Base-by-base conservation (phyloP, 2,888 invertebrate genomes). In the Meghimatium bilineatum region DNA sequence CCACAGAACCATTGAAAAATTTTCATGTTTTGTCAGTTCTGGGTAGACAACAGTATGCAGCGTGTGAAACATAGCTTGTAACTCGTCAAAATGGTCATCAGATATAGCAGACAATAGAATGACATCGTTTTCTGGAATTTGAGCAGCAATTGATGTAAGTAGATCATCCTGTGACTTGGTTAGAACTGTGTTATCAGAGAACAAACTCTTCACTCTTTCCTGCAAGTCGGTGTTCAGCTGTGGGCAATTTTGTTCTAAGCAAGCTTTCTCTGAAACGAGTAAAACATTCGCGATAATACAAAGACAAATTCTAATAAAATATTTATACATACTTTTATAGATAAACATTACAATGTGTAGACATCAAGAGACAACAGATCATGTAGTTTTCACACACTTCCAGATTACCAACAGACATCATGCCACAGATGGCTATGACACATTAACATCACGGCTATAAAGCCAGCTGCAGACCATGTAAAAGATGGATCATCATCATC, bases 41-140 rank as follows among this genome's bases (percentile, higher is more conserved):
- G 81, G 81, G 32, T 63, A 81, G 32, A 81, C 81, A 8, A 74
- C 29, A 12, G 26, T 63, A 44, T 81, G 81, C 3, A 81, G 63
- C 0, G 49, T 38, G 44, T 75, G 63, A 23, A 81, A n/a, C 81
- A 81, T 72, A 6, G 81, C 81, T 52, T 81, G 81, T 74, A 81
- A 56, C 60, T 81, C 81, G 10, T 72, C 49, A 38, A 72, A 81
- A n/a, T 81, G 81, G 29, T 81, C 66, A n/a, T 36, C 10, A 0
- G 81, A 81, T 29, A n/a, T n/a, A 23, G 81, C 81, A 17, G 74
- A 23, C 5, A 81, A 1, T 6, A 81, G 36, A 49, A 81, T 74
- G 63, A 81, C 38, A 32, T 81, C 81, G 63, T 36, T 75, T 60
- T 81, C 81, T 2, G 81, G 81, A n/a, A 81, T 75, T 6, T 34